Percentiles rank a stretch among this genome's conserved stretches.
phyloP scores from a whole-genome alignment of 2,888 invertebrate species.

The Quadroppia sp. region DNA sequence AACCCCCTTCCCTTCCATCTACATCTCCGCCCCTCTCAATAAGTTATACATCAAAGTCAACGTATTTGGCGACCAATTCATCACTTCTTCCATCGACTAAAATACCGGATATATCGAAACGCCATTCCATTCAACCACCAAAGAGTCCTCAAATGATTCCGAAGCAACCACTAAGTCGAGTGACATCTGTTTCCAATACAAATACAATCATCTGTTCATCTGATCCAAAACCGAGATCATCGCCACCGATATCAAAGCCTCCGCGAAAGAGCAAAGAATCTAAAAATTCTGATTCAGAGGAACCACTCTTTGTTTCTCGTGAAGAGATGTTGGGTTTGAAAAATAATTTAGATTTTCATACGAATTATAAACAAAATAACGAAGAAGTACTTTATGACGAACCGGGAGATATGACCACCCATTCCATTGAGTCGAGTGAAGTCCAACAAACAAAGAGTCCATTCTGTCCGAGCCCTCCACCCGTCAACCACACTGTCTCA shows the following conservation, averaged over 20 bases:
- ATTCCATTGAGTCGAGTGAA: not conserved
- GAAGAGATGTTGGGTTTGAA: slow-evolving; percentile 31
- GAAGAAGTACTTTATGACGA: slow-evolving; percentile 11
- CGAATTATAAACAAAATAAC: not conserved
- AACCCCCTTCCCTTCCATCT: slow-evolving; percentile 4
- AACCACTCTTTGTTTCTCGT: slow-evolving; percentile 39
- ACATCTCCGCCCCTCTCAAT: slow-evolving; percentile 7
- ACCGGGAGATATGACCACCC: not conserved
- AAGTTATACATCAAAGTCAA: slow-evolving; percentile 13
- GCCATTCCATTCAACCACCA: slow-evolving; percentile 30
- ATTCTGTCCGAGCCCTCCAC: slow-evolving; percentile 29
- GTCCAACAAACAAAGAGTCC: not conserved
- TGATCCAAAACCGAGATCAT: not conserved
- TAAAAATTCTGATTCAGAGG: slow-evolving; percentile 22
- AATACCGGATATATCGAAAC: slow-evolving; percentile 9
- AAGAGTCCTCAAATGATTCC: slow-evolving; percentile 21
- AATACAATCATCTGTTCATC: not conserved
- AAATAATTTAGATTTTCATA: not conserved
- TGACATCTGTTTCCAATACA: not conserved
- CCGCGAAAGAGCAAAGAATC: slow-evolving; percentile 25
- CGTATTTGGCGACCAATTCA: slow-evolving; percentile 14
- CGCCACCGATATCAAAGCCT: slow-evolving; percentile 24
- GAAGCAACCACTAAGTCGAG: not conserved
- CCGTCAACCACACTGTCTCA: slow-evolving; percentile 25
- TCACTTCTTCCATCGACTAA: slow-evolving; percentile 11